Percentiles rank a stretch among this genome's conserved stretches.
Evolutionary conservation across 2,888 invertebrate species (phyloP).

Genomic region (Lithosia quadra): DNA sequence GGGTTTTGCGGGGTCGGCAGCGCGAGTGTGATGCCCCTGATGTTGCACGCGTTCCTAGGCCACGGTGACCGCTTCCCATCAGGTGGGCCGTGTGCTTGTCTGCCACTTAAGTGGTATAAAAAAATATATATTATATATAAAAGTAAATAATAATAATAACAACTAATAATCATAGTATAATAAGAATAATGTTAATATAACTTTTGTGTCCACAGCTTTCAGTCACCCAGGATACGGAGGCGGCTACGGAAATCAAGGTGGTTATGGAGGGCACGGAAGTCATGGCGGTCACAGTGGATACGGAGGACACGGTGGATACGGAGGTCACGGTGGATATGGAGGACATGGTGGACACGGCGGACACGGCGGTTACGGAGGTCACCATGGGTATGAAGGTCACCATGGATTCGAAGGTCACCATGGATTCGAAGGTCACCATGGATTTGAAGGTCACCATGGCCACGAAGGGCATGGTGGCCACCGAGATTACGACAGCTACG

Average conservation of each 20-base stretch:
- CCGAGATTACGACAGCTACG: constrained; percentile 32
- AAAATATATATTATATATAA: no score
- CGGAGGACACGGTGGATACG: constrained; percentile 1
- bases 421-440: constrained; percentile 1
- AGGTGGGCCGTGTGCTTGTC: no score
- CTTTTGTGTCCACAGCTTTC: not conserved
- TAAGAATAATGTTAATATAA: no score
- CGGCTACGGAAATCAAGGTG: constrained; percentile 11
- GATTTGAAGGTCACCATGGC: constrained; percentile 23
- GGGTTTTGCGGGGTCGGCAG: no score
- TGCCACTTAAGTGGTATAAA: no score
- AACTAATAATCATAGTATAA: no score
- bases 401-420: not conserved
- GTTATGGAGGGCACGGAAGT: constrained; percentile 25
- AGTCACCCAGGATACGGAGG: not conserved
- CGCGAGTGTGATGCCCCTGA: no score
- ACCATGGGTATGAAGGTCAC: constrained; percentile 30
- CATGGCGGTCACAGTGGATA: constrained; percentile 23
- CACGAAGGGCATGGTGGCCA: constrained; percentile 26
- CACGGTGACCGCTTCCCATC: no score
- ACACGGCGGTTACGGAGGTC: constrained; percentile 13
- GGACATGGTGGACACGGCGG: not conserved
- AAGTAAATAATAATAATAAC: no score
- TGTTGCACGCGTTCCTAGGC: no score
- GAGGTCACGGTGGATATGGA: not conserved